Conservation (phyloP, 2,888 invertebrate genomes). For the Hypomecis atomaria region DNA sequence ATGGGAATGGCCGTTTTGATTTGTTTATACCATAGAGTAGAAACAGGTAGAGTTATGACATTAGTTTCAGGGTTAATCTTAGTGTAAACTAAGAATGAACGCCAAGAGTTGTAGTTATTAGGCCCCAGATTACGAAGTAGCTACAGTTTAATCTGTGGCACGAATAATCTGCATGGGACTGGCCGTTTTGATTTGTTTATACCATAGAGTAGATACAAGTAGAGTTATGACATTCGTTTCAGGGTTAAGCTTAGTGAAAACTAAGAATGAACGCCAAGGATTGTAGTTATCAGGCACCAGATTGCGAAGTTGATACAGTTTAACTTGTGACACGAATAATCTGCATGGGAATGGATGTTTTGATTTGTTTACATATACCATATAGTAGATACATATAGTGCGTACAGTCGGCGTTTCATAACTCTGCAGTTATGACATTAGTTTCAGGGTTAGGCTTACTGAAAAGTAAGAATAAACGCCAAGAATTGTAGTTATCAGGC, state of each 20-base stretch:
- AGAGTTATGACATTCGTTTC: neutral
- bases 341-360: conserved; percentile 29
- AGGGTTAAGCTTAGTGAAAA: neutral
- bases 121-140: conserved; percentile 19
- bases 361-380: conserved; percentile 21
- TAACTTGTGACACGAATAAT: conserved; percentile 31
- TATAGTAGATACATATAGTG: conserved; percentile 6
- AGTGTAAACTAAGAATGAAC: no score
- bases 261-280: no score
- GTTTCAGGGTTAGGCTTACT: neutral
- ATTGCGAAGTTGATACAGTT: conserved; percentile 1
- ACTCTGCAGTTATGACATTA: neutral
- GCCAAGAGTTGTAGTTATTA: neutral
- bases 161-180: conserved; percentile 38
- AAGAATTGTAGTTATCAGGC: conserved; percentile 1
- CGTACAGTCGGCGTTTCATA: no score
- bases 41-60: conserved; percentile 8
- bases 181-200: conserved; percentile 23
- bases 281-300: conserved; percentile 21
- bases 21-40: conserved; percentile 10
- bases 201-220: conserved; percentile 8
- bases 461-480: no score
- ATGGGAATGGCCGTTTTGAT: conserved; percentile 27
- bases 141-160: conserved; percentile 2
- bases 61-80: neutral